Evolutionary conservation across 1,140 invertebrate species (phyloP).

Genomic region (Drosophila melanica): DNA sequence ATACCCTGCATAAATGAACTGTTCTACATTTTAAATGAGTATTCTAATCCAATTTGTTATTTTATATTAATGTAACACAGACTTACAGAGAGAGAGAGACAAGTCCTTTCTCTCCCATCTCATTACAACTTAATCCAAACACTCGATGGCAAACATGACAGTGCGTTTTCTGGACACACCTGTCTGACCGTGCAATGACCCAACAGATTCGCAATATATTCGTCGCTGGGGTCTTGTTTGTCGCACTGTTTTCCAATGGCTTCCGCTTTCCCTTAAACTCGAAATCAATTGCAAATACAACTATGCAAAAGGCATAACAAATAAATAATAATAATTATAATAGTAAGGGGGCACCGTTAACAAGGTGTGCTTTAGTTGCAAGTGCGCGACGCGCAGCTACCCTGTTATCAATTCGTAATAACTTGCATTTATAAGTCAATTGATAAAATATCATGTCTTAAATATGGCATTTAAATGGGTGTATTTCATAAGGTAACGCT

Average conservation of each 20-base stretch:
- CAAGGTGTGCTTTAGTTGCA: not conserved
- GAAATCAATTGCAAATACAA: slow-evolving; percentile 62
- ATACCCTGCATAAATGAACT: too few species aligned
- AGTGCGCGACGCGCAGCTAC: too few species aligned
- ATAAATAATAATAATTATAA: slow-evolving; percentile 25
- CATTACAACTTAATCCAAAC: slow-evolving; percentile 7
- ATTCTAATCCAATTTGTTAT: not conserved
- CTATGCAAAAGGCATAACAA: slow-evolving; percentile 24
- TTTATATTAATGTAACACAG: not conserved
- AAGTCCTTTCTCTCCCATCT: not conserved
- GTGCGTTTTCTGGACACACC: slow-evolving; percentile 16
- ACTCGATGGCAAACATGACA: slow-evolving; percentile 6
- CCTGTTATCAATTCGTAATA: too few species aligned
- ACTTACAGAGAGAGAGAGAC: not conserved
- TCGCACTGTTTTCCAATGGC: slow-evolving; percentile 20
- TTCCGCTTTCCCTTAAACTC: slow-evolving; percentile 54
- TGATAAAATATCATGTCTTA: too few species aligned
- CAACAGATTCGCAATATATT: slow-evolving; percentile 37
- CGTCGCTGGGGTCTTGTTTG: not conserved
- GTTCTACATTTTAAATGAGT: not conserved
- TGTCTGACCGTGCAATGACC: slow-evolving; percentile 34
- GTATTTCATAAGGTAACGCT: too few species aligned
- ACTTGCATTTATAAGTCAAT: too few species aligned
- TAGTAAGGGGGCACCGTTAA: slow-evolving; percentile 19
- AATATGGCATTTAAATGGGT: too few species aligned